phyloP scores from a whole-genome alignment of 2,113 vertebrate genomes.

The Scolopax mira region DNA sequence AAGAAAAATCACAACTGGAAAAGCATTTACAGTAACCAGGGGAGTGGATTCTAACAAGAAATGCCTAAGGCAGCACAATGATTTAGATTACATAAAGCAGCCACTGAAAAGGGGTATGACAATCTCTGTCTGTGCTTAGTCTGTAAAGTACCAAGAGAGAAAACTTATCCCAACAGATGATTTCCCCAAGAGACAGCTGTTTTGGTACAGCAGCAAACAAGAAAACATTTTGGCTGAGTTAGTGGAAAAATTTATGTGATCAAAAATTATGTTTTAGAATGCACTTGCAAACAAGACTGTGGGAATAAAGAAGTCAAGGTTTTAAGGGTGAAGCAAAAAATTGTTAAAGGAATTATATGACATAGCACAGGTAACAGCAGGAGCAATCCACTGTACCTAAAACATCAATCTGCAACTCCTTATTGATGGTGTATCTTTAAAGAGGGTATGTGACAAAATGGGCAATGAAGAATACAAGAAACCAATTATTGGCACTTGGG shows the following conservation, averaged over 20 bases:
- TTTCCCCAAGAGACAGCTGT: not conserved
- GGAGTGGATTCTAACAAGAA: not conserved
- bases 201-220: not conserved
- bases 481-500: too few relatives aligned
- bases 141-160: not conserved
- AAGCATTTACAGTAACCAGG: not conserved
- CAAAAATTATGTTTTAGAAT: not conserved
- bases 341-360: not conserved
- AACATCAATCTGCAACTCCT: not conserved
- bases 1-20: not conserved
- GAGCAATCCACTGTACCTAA: not conserved
- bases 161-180: not conserved
- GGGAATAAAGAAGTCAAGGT: not conserved
- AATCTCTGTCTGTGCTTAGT: not conserved
- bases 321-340: not conserved
- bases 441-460: not conserved
- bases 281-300: not conserved
- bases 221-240: not conserved
- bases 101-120: not conserved
- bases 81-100: not conserved
- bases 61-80: not conserved
- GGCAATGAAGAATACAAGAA: not conserved
- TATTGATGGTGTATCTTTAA: accelerated
- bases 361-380: not conserved
- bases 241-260: not conserved